These are phyloP conservation scores for Aphodius sticticus DNA, from an alignment of 2,888 invertebrate species.

Conservation along the genomic window DNA sequence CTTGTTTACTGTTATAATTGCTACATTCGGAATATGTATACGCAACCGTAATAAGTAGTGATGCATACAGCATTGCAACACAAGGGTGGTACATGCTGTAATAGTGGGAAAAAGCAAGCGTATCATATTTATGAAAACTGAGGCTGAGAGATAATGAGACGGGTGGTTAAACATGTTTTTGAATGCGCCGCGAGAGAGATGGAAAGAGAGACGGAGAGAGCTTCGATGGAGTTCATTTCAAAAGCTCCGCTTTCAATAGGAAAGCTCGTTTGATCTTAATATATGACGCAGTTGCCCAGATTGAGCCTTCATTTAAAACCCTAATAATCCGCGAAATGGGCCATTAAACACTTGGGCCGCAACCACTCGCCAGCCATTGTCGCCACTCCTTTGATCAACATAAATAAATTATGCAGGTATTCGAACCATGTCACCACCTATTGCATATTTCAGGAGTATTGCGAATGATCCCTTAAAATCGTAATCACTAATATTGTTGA, in stretches of 20 bases:
- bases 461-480: too few species aligned
- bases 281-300: conserved; percentile 54
- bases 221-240: conserved; percentile 54
- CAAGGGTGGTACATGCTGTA: conserved; percentile 4
- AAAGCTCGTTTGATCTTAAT: conserved; percentile 60
- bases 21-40: too few species aligned
- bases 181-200: conserved; percentile 47
- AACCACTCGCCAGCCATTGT: conserved; percentile 44
- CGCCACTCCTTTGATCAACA: conserved; percentile 39
- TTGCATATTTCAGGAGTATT: too few species aligned
- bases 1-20: too few species aligned
- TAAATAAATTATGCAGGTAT: conserved; percentile 21
- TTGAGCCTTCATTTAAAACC: conserved; percentile 36
- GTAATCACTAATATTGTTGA: too few species aligned
- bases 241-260: conserved; percentile 52
- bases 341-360: conserved; percentile 41
- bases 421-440: too few species aligned
- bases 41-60: neutral
- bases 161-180: conserved; percentile 55
- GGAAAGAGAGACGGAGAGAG: conserved; percentile 42
- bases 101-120: conserved; percentile 34
- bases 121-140: conserved; percentile 54
- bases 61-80: neutral
- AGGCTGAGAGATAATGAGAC: conserved; percentile 52
- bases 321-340: conserved; percentile 52